A percentile compares a stretch with the other conserved stretches of the same genome.
These are phyloP conservation scores for Nycticebus coucang DNA, from an alignment of 2,113 vertebrate genomes.

Conservation along the genomic window DNA sequence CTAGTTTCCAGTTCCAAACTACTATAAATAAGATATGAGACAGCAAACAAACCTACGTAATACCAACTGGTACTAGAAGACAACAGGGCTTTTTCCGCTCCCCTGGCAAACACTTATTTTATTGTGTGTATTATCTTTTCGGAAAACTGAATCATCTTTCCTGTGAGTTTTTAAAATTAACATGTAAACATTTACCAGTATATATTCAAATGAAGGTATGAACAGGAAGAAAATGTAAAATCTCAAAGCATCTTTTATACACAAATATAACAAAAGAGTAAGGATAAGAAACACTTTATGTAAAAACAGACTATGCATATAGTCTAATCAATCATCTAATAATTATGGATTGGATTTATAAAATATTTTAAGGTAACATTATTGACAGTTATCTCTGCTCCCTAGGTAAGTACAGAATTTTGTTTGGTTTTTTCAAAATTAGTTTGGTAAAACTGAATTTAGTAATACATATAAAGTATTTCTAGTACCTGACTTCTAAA, in stretches of 20 bases:
- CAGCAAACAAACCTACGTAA: conserved; percentile 85
- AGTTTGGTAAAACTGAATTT: conserved; percentile 26
- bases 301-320: conserved; percentile 11
- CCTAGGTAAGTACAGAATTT: background rate
- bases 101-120: conserved; percentile 83
- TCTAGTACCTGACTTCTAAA: conserved; percentile 32
- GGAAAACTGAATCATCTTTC: conserved; percentile 77
- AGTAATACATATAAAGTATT: conserved; percentile 20
- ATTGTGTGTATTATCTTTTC: conserved; percentile 81
- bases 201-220: conserved; percentile 55
- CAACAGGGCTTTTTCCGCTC: conserved; percentile 84
- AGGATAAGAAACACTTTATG: background rate
- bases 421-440: conserved; percentile 28
- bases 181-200: conserved; percentile 52
- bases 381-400: conserved; percentile 2
- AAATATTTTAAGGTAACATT: conserved; percentile 10
- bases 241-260: conserved; percentile 37
- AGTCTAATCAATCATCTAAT: background rate
- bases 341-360: conserved; percentile 12
- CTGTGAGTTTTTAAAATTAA: conserved; percentile 76
- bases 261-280: conserved; percentile 27
- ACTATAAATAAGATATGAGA: conserved; percentile 83
- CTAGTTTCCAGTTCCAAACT: conserved; percentile 75
- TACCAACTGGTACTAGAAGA: conserved; percentile 89
- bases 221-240: conserved; percentile 54